A percentile compares a stretch with the other conserved stretches of the same genome.
phyloP scores from a whole-genome alignment of 2,113 vertebrate species.

The Amblyornis subalaris region DNA sequence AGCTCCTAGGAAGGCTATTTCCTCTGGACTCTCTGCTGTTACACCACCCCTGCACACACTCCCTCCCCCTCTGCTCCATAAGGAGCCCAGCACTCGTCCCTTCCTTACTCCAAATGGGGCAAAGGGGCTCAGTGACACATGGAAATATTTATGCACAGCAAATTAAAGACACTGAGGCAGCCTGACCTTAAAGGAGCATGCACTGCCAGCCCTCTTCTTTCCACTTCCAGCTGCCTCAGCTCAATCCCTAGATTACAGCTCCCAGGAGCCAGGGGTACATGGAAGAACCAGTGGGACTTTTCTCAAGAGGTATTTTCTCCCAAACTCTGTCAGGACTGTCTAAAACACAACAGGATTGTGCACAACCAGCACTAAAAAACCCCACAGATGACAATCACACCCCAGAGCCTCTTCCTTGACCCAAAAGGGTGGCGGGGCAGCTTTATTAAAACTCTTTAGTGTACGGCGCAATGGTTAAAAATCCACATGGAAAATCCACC shows the following conservation, averaged over 20 bases:
- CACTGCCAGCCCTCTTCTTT: not conserved
- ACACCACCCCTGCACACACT: not conserved
- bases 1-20: not conserved
- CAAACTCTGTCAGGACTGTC: not conserved
- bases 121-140: not conserved
- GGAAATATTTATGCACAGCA: not conserved
- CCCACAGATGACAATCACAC: accelerated
- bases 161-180: not conserved
- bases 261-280: not conserved
- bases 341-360: not conserved
- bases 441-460: not conserved
- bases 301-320: not conserved
- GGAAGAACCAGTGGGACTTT: not conserved
- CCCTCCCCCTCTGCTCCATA: not conserved
- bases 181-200: not conserved
- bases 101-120: not conserved
- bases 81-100: not conserved
- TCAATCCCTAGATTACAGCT: not conserved
- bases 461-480: not conserved
- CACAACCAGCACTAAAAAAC: not conserved
- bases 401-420: not conserved
- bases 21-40: not conserved
- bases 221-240: not conserved
- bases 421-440: not conserved
- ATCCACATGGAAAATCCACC: not conserved